Percentiles rank a stretch among this genome's conserved stretches.
These are phyloP conservation scores for Capra hircus DNA, from an alignment of 2,113 vertebrate genomes.

Conservation along the genomic window DNA sequence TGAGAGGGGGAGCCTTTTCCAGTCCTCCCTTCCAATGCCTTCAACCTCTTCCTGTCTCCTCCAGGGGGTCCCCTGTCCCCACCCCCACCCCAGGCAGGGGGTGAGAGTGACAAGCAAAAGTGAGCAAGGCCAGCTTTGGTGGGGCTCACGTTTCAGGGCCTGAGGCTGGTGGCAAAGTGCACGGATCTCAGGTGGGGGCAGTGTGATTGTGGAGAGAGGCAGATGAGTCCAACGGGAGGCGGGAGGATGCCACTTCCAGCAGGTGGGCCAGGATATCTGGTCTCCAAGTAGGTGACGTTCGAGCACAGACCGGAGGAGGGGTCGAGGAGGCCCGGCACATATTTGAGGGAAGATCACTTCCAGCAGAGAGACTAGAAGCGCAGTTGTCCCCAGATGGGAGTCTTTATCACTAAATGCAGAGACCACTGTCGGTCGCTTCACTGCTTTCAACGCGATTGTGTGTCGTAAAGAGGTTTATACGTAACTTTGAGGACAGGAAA, in stretches of 20 bases:
- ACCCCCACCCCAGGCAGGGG: not conserved
- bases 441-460: not conserved
- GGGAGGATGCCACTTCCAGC: accelerated
- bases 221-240: not conserved
- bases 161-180: not conserved
- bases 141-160: accelerated
- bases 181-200: accelerated
- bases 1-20: accelerated
- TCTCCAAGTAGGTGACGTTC: not conserved
- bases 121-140: accelerated
- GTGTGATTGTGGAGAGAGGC: accelerated
- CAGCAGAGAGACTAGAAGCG: not conserved
- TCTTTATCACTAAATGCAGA: not conserved
- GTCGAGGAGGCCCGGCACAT: accelerated
- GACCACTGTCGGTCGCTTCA: accelerated
- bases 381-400: accelerated
- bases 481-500: not conserved
- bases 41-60: accelerated
- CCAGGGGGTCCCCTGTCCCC: not conserved
- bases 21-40: accelerated
- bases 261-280: accelerated
- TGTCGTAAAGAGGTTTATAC: not conserved
- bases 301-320: not conserved
- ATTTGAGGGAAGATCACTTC: no score
- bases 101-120: accelerated